A percentile compares a stretch with the other conserved stretches of the same genome.
These are phyloP conservation scores for Dromas ardeola DNA, from an alignment of 2,113 vertebrate genomes.

Conservation along the genomic window DNA sequence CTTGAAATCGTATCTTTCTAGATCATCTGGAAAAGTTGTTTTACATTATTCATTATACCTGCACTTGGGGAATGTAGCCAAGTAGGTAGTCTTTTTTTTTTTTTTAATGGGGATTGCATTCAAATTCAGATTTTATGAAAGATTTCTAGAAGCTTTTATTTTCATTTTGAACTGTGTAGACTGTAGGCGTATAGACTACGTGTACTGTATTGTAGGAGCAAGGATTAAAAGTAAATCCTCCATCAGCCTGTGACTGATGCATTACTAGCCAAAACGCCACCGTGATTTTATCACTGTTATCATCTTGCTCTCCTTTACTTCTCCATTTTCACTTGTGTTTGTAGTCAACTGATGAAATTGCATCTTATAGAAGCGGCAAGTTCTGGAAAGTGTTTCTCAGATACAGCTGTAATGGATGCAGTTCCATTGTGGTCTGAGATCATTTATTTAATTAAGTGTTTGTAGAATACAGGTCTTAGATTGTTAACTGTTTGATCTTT, in stretches of 20 bases:
- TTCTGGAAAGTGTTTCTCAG: not conserved
- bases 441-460: slow-evolving; percentile 35
- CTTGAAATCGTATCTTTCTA: not conserved
- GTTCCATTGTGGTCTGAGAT: not conserved
- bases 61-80: not conserved
- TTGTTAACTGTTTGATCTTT: slow-evolving; percentile 50
- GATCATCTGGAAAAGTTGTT: not conserved
- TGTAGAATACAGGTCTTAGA: not conserved
- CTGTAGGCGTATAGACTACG: not conserved
- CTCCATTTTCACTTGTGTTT: not conserved
- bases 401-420: not conserved
- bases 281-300: not conserved
- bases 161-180: not conserved
- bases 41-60: not conserved
- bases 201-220: not conserved
- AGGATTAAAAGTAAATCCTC: not conserved
- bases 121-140: not conserved
- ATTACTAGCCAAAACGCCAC: not conserved
- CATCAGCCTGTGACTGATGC: not conserved
- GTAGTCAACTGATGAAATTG: not conserved
- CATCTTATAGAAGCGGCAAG: not conserved
- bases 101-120: not conserved
- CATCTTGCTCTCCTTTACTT: not conserved
- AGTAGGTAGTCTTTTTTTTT: not conserved
- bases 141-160: not conserved